phyloP scores from a whole-genome alignment of 1,140 invertebrate genomes.

The Laupala kohalensis region DNA sequence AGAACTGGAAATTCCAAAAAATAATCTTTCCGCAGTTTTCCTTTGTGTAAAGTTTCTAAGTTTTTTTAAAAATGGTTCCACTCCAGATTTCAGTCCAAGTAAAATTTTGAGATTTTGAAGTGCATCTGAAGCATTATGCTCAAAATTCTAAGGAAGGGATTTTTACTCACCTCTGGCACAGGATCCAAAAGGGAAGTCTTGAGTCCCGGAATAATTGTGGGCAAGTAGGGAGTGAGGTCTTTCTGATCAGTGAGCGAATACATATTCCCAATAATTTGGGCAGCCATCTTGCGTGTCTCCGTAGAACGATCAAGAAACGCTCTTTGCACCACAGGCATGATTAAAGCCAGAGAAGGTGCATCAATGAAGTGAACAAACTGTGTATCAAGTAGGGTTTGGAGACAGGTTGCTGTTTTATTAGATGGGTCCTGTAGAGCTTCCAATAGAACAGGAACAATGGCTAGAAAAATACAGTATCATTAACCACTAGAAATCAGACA shows the following conservation, averaged over 20 bases:
- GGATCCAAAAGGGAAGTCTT: constrained; percentile 95
- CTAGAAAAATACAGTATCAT: constrained; percentile 35
- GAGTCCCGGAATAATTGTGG: constrained; percentile 90
- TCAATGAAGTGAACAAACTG: constrained; percentile 99
- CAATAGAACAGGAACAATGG: constrained; percentile 81
- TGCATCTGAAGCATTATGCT: too few relatives aligned
- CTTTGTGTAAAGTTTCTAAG: too few relatives aligned
- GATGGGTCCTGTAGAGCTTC: constrained; percentile 94
- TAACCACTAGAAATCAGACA: too few relatives aligned
- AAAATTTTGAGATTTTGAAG: too few relatives aligned
- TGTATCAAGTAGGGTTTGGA: constrained; percentile 87
- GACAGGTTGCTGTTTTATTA: constrained; percentile 81
- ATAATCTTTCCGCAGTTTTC: too few relatives aligned
- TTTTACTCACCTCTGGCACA: constrained; percentile 92
- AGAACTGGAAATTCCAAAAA: too few relatives aligned
- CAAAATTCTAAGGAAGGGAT: too few relatives aligned
- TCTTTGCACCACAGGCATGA: constrained; percentile 97
- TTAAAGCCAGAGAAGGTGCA: constrained; percentile 92
- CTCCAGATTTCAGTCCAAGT: too few relatives aligned
- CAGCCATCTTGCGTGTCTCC: constrained; percentile 96
- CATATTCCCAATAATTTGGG: constrained; percentile 99
- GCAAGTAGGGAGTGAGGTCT: constrained; percentile 91
- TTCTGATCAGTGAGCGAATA: constrained; percentile 98
- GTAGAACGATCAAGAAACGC: constrained; percentile 95
- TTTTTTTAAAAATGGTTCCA: too few relatives aligned